Base-by-base conservation (phyloP, 2,888 invertebrate genomes). In the Pristionchus japonicus region DNA sequence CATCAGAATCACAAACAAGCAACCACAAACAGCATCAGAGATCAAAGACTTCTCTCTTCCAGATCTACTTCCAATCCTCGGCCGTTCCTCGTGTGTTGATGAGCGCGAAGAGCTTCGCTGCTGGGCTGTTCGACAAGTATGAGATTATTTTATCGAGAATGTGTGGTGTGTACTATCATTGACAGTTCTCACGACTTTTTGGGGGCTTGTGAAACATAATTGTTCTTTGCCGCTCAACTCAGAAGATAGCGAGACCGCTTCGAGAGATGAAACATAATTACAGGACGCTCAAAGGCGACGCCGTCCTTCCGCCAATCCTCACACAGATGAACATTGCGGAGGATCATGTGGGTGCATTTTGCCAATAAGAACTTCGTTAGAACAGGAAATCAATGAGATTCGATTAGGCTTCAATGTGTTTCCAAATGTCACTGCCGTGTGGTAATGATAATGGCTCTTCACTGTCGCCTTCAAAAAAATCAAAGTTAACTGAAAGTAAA, bases 61-160 rank as follows among this genome's bases (percentile, higher is more conserved):
- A 83, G 82, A 37, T 83, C 37, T 83, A 83, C 82, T 83, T 83
- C 52, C 82, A 83, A 83, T 52, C 52, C n/a, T 83, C 82, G n/a
- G 82, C 52, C 0, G 82, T 83, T 1, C 49, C 43, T 20, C 49
- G 82, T 27, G 82, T 83, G 31, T 13, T 83, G 17, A 83, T 83
- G 82, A 83, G 82, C 15, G 49, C 52, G 17, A 83, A 83, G 82
- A 83, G 82, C 11, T 83, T 83, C 52, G 82, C 82, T 2, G 23
- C 82, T 3, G 82, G 82, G 23, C 23, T 83, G 1, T 83, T 83
- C 31, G 82, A 83, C 17, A 83, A 83, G 82, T 83, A 52, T 52
- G 15, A 27, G 6, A 43, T 43, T 57, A 57, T n/a, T n/a, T n/a
- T n/a, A n/a, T n/a, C n/a, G n/a, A 23, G 4, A 57, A 4, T 57